Percentiles rank a stretch among this genome's conserved stretches.
phyloP scores from a whole-genome alignment of 2,113 vertebrate species.

The Marcusenius ussheri region DNA sequence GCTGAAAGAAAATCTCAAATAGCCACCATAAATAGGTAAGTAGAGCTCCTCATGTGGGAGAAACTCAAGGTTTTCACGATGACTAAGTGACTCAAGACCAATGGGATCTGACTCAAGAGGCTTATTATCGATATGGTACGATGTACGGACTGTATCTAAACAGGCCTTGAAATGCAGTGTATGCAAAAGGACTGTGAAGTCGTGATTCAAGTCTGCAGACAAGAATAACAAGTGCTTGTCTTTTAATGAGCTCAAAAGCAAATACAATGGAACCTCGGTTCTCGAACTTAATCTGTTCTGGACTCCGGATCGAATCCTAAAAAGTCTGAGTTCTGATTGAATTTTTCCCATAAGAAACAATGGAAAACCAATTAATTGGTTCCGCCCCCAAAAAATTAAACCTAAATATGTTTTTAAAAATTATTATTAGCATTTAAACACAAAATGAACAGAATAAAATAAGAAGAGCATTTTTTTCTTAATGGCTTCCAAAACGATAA shows the following conservation, averaged over 20 bases:
- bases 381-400: no score
- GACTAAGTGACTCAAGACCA: neutral
- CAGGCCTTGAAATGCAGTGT: neutral
- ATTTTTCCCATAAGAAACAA: no score
- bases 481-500: no score
- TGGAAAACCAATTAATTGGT: no score
- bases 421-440: no score
- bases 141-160: conserved; percentile 11
- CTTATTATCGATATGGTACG: conserved; percentile 22
- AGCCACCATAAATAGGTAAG: neutral
- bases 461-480: no score
- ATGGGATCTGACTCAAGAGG: conserved; percentile 3
- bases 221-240: conserved; percentile 18
- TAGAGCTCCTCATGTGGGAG: neutral
- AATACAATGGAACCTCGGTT: neutral
- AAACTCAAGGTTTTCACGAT: conserved; percentile 6
- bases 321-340: no score
- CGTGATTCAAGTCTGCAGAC: neutral
- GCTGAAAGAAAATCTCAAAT: neutral
- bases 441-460: no score
- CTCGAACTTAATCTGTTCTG: no score
- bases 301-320: no score
- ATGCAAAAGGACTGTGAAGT: conserved; percentile 6
- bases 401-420: no score
- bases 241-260: conserved; percentile 27